Base-by-base conservation (phyloP, 2,113 vertebrate genomes). In the Motacilla alba region DNA sequence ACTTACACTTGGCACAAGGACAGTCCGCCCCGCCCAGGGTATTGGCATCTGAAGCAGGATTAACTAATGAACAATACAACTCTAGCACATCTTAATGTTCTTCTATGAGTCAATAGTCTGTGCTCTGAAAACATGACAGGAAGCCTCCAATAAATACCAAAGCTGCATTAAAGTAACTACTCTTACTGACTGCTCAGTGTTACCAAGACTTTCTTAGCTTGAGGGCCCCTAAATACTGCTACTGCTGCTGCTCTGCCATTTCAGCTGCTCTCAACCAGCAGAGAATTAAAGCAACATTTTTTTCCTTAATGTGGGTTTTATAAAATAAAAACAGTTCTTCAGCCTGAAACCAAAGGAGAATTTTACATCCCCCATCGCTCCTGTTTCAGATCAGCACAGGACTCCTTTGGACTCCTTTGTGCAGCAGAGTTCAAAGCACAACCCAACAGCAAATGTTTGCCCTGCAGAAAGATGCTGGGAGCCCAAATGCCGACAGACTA, bases 251-350 rank as follows among this genome's bases (percentile, higher is more conserved):
- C 86, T 95, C 55, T 75, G 64, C 76, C n/a, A 79, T 33, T 95
- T 96, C 85, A 93, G 89, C 79, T 90, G 50, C 20, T 88, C 69
- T 80, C 62, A 85, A 60, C 78, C 83, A 84, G 47, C 21, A 63
- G n/a, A 85, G 88, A 93, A 90, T 79, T 78, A 89, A 94, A 92
- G 88, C 58, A 93, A 55, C 2, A 0, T 28, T 83, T 83, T 44
- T 75, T 47, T 18, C 58, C 81, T 89, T 93, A 82, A 63, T 78
- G 77, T 92, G 84, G 73, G 67, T 87, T 96, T 93, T 85, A 27
- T 75, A 91, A 91, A 94, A 92, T 70, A 92, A 94, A 95, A 92
- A 8, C 76, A 90, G 63, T n/a, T 75, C 69, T 75, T 94, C 68
- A 55, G 70, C 74, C 79, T 60, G 69, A 79, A 95, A 93, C 23